Conservation (phyloP, 2,888 invertebrate species). For the Papilio demoleus region DNA sequence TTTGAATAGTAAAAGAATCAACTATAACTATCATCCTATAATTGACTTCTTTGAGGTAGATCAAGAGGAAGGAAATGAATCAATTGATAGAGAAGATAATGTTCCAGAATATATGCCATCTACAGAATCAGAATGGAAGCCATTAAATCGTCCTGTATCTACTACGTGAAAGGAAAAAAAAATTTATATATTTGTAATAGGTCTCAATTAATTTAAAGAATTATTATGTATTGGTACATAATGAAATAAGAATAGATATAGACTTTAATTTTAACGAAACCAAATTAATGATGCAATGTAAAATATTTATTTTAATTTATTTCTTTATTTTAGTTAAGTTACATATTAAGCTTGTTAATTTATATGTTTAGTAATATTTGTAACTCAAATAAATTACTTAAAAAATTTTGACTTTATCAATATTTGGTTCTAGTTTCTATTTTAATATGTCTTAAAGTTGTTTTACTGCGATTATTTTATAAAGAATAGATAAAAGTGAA, state of each 20-base stretch:
- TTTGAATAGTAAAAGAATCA: conserved; percentile 82
- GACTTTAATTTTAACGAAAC: conserved; percentile 57
- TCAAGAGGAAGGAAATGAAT: conserved; percentile 61
- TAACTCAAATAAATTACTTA: background rate
- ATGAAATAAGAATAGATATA: conserved; percentile 40
- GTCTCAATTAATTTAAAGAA: background rate
- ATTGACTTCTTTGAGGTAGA: conserved; percentile 89
- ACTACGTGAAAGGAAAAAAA: conserved; percentile 51
- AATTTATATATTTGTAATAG: background rate
- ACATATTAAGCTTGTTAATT: background rate
- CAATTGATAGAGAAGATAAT: conserved; percentile 74
- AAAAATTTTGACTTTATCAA: background rate
- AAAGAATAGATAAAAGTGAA: conserved; percentile 67
- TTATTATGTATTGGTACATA: conserved; percentile 40
- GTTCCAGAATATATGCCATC: conserved; percentile 58
- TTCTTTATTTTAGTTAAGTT: conserved; percentile 38
- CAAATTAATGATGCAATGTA: conserved; percentile 72
- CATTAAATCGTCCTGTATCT: conserved; percentile 68
- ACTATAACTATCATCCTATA: conserved; percentile 93
- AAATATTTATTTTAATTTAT: conserved; percentile 52
- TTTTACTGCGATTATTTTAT: conserved; percentile 14
- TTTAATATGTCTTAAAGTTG: background rate
- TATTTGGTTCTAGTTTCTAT: background rate
- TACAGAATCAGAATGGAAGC: conserved; percentile 78
- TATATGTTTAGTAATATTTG: background rate